Evolutionary conservation across 2,113 vertebrate species (phyloP).

Genomic region (Passer domesticus): DNA sequence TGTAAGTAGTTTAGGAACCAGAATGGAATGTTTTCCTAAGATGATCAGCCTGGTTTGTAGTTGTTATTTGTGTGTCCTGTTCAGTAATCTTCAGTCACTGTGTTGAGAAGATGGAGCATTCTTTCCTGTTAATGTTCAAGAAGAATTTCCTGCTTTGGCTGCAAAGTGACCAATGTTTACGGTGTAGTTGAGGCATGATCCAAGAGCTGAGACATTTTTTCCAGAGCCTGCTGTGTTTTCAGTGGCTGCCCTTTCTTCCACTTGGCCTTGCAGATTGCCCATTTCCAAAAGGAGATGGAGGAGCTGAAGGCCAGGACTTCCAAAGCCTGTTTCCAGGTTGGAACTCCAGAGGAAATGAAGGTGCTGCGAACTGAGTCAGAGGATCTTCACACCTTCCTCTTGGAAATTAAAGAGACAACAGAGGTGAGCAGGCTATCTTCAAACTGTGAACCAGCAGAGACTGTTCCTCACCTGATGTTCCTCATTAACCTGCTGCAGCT

Average conservation of each 20-base stretch:
- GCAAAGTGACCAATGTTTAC: neutral
- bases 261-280: conserved; percentile 80
- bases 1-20: neutral
- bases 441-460: neutral
- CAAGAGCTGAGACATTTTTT: neutral
- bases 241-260: neutral
- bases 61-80: neutral
- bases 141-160: conserved; percentile 2
- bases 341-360: conserved; percentile 86
- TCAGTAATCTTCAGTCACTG: neutral
- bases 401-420: conserved; percentile 94
- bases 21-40: neutral
- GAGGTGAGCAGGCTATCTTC: conserved; percentile 77
- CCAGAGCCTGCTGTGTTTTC: neutral
- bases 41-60: neutral
- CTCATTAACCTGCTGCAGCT: neutral
- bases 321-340: conserved; percentile 86
- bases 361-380: conserved; percentile 82
- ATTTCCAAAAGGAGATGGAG: conserved; percentile 94
- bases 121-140: neutral
- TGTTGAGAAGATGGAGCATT: neutral
- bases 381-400: conserved; percentile 84
- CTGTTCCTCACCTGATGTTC: neutral
- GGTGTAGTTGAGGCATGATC: neutral
- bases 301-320: conserved; percentile 85